These are phyloP conservation scores for Loris lydekkerianus DNA, from an alignment of 2,797 vertebrate species.

Conservation along the genomic window DNA sequence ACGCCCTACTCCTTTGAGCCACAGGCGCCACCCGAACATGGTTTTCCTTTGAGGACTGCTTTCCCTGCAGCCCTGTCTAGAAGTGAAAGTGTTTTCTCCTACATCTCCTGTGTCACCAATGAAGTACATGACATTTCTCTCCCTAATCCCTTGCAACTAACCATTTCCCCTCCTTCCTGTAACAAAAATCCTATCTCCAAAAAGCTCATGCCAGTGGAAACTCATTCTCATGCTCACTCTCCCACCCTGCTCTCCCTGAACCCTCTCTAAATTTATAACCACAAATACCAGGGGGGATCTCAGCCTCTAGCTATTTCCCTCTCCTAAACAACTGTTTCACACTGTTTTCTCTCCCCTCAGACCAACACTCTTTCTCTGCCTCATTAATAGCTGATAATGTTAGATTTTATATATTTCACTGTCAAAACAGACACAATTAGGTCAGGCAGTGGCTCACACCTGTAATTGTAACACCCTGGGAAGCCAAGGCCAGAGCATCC, in stretches of 20 bases:
- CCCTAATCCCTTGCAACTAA: background rate
- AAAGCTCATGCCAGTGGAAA: background rate
- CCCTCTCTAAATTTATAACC: background rate
- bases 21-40: background rate
- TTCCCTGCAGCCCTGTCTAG: background rate
- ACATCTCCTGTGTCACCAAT: background rate
- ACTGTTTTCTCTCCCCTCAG: background rate
- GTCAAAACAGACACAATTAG: background rate
- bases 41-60: background rate
- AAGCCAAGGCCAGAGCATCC: no score
- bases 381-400: background rate
- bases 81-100: background rate
- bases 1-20: no score
- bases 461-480: no score
- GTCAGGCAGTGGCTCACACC: no score
- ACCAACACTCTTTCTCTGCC: background rate
- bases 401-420: background rate
- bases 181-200: conserved; percentile 20
- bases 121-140: background rate
- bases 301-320: background rate
- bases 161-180: background rate
- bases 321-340: background rate
- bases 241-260: no score
- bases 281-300: background rate
- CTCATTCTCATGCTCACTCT: background rate